These are phyloP conservation scores for Chunga burmeisteri DNA, from an alignment of 2,113 vertebrate species.

Conservation along the genomic window DNA sequence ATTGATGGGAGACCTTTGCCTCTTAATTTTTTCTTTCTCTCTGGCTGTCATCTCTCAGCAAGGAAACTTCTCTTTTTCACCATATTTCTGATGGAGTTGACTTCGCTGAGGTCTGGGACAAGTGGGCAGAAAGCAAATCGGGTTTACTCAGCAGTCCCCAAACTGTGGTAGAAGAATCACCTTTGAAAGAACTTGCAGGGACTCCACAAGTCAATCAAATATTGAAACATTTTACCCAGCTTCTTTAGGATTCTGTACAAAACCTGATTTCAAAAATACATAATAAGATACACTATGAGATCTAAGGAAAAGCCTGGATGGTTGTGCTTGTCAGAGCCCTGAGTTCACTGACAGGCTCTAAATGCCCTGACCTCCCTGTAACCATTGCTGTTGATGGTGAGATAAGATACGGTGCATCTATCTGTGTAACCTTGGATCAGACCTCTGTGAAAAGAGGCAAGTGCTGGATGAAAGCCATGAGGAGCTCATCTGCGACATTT, in stretches of 20 bases:
- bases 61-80: background rate
- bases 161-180: background rate
- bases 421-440: background rate
- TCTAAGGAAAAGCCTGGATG: background rate
- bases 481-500: background rate
- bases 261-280: background rate
- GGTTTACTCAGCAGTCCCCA: background rate
- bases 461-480: background rate
- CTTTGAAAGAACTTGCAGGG: background rate
- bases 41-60: background rate
- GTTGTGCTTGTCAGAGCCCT: background rate
- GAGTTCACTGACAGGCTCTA: background rate
- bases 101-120: background rate
- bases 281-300: background rate
- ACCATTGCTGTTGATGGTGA: rapidly evolving
- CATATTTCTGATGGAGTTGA: background rate
- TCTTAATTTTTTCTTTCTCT: background rate
- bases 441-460: background rate
- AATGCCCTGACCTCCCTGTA: background rate
- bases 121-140: background rate
- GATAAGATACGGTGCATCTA: background rate
- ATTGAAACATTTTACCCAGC: background rate
- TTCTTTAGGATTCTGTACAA: background rate
- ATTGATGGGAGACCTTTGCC: background rate
- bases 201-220: background rate